Percentiles rank a stretch among this genome's conserved stretches.
Evolutionary conservation across 2,797 vertebrate species (phyloP).

Genomic region (Argyrosomus regius): DNA sequence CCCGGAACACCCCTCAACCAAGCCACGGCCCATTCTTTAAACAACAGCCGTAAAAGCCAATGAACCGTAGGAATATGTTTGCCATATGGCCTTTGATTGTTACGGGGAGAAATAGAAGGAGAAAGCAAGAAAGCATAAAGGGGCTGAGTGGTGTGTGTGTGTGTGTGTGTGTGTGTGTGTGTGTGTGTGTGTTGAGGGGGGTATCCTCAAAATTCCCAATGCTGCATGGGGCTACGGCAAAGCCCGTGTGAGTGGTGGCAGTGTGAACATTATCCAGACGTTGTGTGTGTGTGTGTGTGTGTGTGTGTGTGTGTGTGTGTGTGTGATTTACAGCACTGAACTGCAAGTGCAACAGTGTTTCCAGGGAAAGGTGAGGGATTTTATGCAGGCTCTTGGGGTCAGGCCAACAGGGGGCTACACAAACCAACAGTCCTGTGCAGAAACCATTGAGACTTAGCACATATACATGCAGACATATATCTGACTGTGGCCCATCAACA

Average conservation of each 20-base stretch:
- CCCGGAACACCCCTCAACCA: constrained; percentile 62
- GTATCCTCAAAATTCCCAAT: constrained; percentile 52
- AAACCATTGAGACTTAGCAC: constrained; percentile 8
- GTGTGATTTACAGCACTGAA: constrained; percentile 73
- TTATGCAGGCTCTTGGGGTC: constrained; percentile 50
- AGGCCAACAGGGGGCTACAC: constrained; percentile 52
- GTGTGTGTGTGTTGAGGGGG: constrained; percentile 29
- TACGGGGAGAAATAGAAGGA: constrained; percentile 63
- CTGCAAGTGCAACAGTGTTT: constrained; percentile 66
- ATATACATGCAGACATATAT: constrained; percentile 7
- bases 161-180: constrained; percentile 33
- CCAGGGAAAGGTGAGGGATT: constrained; percentile 47
- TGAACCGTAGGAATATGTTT: constrained; percentile 86
- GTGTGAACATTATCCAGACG: constrained; percentile 80
- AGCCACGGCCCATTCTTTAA: constrained; percentile 75
- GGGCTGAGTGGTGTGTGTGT: constrained; percentile 27
- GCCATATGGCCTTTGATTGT: constrained; percentile 88
- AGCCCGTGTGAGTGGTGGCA: constrained; percentile 62
- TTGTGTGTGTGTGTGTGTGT: constrained; percentile 39
- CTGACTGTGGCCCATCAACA: constrained; percentile 39
- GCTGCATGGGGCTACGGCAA: constrained; percentile 31
- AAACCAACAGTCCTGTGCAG: constrained; percentile 33
- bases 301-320: constrained; percentile 14
- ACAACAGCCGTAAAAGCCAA: constrained; percentile 85
- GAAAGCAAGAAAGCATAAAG: constrained; percentile 70